Conservation (phyloP, 2,888 invertebrate species). For the Synanthedon myopaeformis region DNA sequence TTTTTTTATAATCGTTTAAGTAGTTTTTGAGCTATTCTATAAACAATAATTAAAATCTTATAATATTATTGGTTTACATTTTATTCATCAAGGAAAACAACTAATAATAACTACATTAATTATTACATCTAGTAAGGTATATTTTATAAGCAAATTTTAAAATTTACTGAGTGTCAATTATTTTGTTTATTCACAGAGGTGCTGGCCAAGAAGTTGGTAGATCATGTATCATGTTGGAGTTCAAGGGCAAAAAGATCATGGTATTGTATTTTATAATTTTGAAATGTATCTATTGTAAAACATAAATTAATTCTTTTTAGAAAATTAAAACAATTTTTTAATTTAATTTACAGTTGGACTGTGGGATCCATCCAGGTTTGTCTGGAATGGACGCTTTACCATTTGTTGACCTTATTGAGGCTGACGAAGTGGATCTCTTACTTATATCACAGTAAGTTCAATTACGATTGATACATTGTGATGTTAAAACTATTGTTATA, state of each 20-base stretch:
- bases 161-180: too few species aligned
- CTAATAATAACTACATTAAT: too few species aligned
- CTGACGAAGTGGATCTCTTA: constrained; percentile 95
- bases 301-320: too few species aligned
- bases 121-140: too few species aligned
- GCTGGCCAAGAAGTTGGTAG: constrained; percentile 99
- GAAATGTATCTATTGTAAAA: neutral
- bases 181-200: constrained; percentile 71
- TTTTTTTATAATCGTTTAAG: too few species aligned
- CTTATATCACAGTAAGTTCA: constrained; percentile 91
- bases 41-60: too few species aligned
- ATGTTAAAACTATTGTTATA: neutral
- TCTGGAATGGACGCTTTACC: constrained; percentile 98
- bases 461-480: neutral
- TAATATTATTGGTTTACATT: too few species aligned
- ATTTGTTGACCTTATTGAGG: constrained; percentile 97
- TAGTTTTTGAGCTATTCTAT: too few species aligned
- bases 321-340: too few species aligned
- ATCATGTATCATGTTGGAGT: constrained; percentile 98
- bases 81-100: too few species aligned
- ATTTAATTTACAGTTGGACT: constrained; percentile 79
- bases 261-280: constrained; percentile 36
- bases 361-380: constrained; percentile 98
- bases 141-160: too few species aligned
- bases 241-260: constrained; percentile 99